These are phyloP conservation scores for Erebia ligea DNA, from an alignment of 2,888 invertebrate genomes.

Conservation along the genomic window DNA sequence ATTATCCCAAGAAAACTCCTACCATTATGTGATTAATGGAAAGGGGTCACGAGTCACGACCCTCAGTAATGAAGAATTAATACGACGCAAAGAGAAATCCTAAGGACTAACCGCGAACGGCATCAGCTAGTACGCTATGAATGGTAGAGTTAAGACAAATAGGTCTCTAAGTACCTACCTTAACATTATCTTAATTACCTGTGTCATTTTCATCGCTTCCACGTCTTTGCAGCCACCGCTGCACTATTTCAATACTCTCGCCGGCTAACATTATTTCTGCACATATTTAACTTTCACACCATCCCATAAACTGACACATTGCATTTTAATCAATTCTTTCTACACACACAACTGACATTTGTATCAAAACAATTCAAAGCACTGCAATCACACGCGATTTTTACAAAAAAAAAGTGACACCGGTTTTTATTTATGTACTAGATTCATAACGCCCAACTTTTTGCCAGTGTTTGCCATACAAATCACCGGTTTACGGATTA, in stretches of 20 bases:
- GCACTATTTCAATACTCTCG: slow-evolving; percentile 76
- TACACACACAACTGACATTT: slow-evolving; percentile 18
- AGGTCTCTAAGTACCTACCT: not conserved
- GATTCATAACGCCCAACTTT: not conserved
- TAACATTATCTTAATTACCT: slow-evolving; percentile 50
- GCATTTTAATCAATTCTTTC: slow-evolving; percentile 14
- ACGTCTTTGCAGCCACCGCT: slow-evolving; percentile 71
- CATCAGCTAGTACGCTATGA: not conserved
- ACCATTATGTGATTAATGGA: no score
- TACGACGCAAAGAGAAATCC: no score
- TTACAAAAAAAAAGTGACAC: not conserved
- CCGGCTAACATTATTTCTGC: slow-evolving; percentile 75
- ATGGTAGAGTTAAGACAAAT: not conserved
- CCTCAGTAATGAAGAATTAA: no score
- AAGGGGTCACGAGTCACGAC: no score
- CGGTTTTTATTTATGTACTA: not conserved
- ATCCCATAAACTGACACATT: slow-evolving; percentile 26
- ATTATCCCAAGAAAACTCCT: no score
- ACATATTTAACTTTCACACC: slow-evolving; percentile 55
- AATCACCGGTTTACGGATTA: no score
- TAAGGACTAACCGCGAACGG: no score
- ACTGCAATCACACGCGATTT: slow-evolving; percentile 3
- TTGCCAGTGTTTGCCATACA: not conserved
- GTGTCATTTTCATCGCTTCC: slow-evolving; percentile 69
- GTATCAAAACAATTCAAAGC: not conserved